Conservation (phyloP, 1,140 invertebrate genomes). For the Antheraea mylitta region DNA sequence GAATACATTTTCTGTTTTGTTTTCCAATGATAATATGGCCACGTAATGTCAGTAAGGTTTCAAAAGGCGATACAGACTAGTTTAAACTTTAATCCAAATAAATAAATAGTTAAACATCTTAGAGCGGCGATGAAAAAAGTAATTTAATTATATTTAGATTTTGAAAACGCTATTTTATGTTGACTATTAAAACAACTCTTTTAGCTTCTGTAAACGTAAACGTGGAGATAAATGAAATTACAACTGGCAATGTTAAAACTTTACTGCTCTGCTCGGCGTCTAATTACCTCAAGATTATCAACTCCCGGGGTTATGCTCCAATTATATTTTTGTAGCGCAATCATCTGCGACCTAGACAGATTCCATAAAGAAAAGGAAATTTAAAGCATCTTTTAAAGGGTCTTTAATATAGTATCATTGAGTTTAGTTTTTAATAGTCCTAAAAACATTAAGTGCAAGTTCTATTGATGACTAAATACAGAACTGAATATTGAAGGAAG, state of each 20-base stretch:
- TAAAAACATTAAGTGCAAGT: too few relatives aligned
- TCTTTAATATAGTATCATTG: too few relatives aligned
- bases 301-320: neutral
- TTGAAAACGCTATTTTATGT: neutral
- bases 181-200: neutral
- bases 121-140: neutral
- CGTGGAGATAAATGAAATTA: conserved; percentile 12
- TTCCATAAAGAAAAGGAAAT: neutral
- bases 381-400: too few relatives aligned
- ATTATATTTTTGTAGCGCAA: neutral
- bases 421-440: too few relatives aligned
- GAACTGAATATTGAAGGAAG: too few relatives aligned
- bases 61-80: neutral
- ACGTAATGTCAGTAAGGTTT: too few relatives aligned
- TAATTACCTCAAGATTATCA: conserved; percentile 11
- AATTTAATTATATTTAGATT: neutral
- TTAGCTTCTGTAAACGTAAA: neutral
- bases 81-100: neutral
- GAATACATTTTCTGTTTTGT: too few relatives aligned
- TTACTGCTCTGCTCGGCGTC: neutral
- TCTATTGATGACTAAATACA: too few relatives aligned
- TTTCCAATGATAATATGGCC: too few relatives aligned
- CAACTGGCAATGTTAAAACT: conserved; percentile 1
- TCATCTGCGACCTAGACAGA: neutral
- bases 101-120: neutral